A percentile compares a stretch with the other conserved stretches of the same genome.
Evolutionary conservation across 2,113 vertebrate species (phyloP).

Genomic region (Coracopsis vasa): DNA sequence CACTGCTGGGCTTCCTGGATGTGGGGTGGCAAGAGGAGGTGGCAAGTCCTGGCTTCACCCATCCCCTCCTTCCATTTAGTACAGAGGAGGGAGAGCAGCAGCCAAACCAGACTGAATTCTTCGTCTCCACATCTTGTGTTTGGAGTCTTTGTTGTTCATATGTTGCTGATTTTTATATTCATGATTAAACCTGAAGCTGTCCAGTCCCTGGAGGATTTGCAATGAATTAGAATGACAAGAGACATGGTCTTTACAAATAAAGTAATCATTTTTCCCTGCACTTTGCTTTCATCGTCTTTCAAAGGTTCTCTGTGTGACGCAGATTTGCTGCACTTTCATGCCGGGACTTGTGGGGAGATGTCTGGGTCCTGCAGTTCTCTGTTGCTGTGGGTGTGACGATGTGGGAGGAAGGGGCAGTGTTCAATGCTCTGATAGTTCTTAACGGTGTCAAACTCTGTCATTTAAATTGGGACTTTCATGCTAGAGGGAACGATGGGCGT

Average conservation of each 20-base stretch:
- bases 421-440: constrained; percentile 41
- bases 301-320: constrained; percentile 34
- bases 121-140: accelerated
- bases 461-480: constrained; percentile 46
- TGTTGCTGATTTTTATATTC: constrained; percentile 49
- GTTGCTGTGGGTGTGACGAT: background rate
- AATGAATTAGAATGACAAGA: constrained; percentile 55
- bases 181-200: constrained; percentile 37
- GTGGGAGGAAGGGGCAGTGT: constrained; percentile 51
- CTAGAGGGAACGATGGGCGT: constrained; percentile 27
- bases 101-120: background rate
- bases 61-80: background rate
- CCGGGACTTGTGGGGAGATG: background rate
- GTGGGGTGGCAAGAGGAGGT: background rate
- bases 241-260: constrained; percentile 41
- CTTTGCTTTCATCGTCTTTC: constrained; percentile 26
- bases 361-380: constrained; percentile 16
- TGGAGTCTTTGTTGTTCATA: constrained; percentile 14
- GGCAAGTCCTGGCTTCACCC: background rate
- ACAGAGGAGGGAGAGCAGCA: background rate
- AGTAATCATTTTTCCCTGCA: constrained; percentile 40
- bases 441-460: constrained; percentile 26
- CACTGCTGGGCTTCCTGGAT: background rate
- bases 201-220: background rate
- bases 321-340: constrained; percentile 45